These are phyloP conservation scores for Tringa solitaria DNA, from an alignment of 2,113 vertebrate species.

Conservation along the genomic window DNA sequence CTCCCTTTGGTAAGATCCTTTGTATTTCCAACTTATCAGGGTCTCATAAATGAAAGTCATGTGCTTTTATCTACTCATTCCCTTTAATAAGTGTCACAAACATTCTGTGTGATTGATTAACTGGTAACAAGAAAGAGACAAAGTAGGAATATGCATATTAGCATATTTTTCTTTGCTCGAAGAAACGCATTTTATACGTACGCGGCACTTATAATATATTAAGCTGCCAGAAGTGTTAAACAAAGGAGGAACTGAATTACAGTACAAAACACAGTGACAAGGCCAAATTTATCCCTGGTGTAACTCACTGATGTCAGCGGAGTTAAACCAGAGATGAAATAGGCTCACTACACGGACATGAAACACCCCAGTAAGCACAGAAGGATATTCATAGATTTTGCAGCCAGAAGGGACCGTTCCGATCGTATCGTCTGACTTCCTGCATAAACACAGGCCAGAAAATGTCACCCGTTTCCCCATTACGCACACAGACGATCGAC, in stretches of 20 bases:
- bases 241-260: constrained; percentile 42
- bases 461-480: background rate
- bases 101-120: constrained; percentile 67
- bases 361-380: constrained; percentile 1
- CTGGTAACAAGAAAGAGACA: constrained; percentile 62
- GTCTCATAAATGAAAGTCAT: constrained; percentile 62
- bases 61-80: constrained; percentile 67
- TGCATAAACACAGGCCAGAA: background rate
- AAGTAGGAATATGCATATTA: constrained; percentile 59
- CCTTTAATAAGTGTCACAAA: constrained; percentile 67
- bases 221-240: constrained; percentile 58
- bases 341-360: background rate
- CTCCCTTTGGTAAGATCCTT: constrained; percentile 64
- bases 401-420: background rate
- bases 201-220: constrained; percentile 8
- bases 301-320: constrained; percentile 17
- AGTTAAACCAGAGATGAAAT: constrained; percentile 15
- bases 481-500: background rate
- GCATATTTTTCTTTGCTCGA: constrained; percentile 42
- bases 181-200: background rate
- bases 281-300: constrained; percentile 30
- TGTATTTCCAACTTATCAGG: constrained; percentile 66
- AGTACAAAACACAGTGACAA: constrained; percentile 9
- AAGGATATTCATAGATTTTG: background rate
- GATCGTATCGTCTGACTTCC: background rate